phyloP scores from a whole-genome alignment of 92 coral and sea anemone genomes.

The Diadumene lineata region DNA sequence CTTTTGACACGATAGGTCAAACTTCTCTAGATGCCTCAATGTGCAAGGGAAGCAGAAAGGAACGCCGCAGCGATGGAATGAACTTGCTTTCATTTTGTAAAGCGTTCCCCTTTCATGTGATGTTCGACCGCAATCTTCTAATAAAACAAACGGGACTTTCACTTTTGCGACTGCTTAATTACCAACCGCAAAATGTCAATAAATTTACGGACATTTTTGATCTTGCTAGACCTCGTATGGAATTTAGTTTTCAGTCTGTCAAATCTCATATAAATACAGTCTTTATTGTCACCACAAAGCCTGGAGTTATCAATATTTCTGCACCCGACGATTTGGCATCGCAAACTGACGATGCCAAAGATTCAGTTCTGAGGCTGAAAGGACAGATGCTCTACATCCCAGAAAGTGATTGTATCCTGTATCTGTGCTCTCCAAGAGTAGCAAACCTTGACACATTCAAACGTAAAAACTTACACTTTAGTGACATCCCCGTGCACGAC shows the following conservation, averaged over 20 bases:
- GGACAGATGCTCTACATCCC: slow-evolving; percentile 98
- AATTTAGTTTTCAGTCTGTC: slow-evolving; percentile 73
- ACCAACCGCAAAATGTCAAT: slow-evolving; percentile 50
- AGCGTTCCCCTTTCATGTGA: slow-evolving; percentile 95
- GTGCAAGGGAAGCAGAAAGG: slow-evolving; percentile 1
- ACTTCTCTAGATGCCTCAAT: slow-evolving; percentile 20
- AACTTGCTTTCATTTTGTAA: slow-evolving; percentile 89
- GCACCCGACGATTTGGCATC: slow-evolving; percentile 11
- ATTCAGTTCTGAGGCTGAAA: slow-evolving; percentile 69
- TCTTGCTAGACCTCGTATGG: slow-evolving; percentile 85
- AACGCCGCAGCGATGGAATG: slow-evolving; percentile 34
- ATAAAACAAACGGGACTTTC: slow-evolving; percentile 91
- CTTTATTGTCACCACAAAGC: slow-evolving; percentile 74
- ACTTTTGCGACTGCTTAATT: slow-evolving; percentile 67
- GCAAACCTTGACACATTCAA: slow-evolving; percentile 66
- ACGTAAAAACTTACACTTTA: slow-evolving; percentile 70
- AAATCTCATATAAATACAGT: slow-evolving; percentile 92
- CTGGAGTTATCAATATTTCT: slow-evolving; percentile 45
- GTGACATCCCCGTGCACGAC: slow-evolving; percentile 94
- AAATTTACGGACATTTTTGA: slow-evolving; percentile 81
- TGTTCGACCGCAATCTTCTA: slow-evolving; percentile 86
- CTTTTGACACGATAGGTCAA: slow-evolving; percentile 48
- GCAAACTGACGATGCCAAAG: slow-evolving; percentile 32
- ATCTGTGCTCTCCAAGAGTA: slow-evolving; percentile 96
- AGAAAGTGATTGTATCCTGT: slow-evolving; percentile 76